These are phyloP conservation scores for Trichonephila clavipes DNA, from an alignment of 1,140 invertebrate species.

Conservation along the genomic window DNA sequence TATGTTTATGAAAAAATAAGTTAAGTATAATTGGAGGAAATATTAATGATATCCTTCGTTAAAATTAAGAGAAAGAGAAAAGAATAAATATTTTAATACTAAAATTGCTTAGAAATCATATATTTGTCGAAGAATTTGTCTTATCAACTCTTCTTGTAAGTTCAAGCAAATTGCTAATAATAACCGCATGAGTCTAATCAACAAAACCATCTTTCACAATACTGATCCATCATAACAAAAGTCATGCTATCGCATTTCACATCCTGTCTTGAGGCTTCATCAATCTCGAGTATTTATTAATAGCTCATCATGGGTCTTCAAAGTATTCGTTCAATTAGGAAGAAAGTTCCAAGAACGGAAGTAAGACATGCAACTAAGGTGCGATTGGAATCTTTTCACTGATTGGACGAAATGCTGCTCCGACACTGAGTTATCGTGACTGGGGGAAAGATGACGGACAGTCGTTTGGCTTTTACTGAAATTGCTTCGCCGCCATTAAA, in stretches of 20 bases:
- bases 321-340: slow-evolving; percentile 53
- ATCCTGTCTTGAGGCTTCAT: slow-evolving; percentile 20
- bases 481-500: slow-evolving; percentile 1
- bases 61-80: too few relatives aligned
- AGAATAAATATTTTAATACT: too few relatives aligned
- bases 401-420: neutral
- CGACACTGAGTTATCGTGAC: neutral
- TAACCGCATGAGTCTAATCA: neutral
- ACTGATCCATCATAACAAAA: slow-evolving; percentile 33
- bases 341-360: neutral
- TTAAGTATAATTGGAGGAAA: too few relatives aligned
- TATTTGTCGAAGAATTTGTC: neutral
- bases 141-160: neutral
- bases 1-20: too few relatives aligned
- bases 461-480: slow-evolving; percentile 18
- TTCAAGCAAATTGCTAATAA: slow-evolving; percentile 1
- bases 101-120: too few relatives aligned
- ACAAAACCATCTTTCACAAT: neutral
- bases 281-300: slow-evolving; percentile 48
- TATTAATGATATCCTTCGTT: too few relatives aligned
- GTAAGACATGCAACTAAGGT: slow-evolving; percentile 22
- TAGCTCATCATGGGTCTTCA: slow-evolving; percentile 16
- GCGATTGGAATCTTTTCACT: slow-evolving; percentile 3
- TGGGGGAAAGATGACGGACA: slow-evolving; percentile 1
- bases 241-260: slow-evolving; percentile 36